Evolutionary conservation across 1,140 invertebrate species (phyloP).

Genomic region (Eumaeus atala): DNA sequence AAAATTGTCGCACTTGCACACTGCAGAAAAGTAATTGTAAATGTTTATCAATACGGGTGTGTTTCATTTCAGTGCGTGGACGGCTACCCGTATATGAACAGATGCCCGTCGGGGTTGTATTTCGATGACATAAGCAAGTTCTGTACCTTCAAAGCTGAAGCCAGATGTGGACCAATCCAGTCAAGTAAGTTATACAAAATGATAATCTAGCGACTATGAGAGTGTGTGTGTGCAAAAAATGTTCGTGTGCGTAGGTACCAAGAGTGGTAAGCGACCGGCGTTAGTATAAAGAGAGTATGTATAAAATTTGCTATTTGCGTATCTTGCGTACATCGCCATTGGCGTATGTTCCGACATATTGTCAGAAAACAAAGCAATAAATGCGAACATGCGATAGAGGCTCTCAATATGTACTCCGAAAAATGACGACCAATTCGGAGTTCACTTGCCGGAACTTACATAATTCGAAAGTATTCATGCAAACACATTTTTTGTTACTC

Average conservation of each 20-base stretch:
- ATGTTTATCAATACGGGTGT: conserved; percentile 2
- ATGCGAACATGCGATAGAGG: neutral
- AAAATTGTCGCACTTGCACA: too few species aligned
- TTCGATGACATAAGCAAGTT: conserved; percentile 94
- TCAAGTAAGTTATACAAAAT: conserved; percentile 87
- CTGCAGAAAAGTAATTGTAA: too few species aligned
- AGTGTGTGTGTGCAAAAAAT: too few species aligned
- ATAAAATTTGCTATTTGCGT: too few species aligned
- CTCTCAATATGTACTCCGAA: neutral
- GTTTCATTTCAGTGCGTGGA: conserved; percentile 85
- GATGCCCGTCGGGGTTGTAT: conserved; percentile 91
- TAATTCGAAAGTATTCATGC: conserved; percentile 1
- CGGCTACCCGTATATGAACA: conserved; percentile 88
- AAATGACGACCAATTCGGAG: neutral
- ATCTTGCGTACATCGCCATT: too few species aligned
- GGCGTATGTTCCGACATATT: neutral
- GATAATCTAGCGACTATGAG: neutral
- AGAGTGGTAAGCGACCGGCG: too few species aligned
- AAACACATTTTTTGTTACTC: neutral
- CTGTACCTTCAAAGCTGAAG: conserved; percentile 93
- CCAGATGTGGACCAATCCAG: conserved; percentile 90
- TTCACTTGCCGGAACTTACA: neutral
- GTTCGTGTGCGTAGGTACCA: too few species aligned
- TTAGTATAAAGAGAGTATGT: too few species aligned
- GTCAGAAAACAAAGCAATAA: conserved; percentile 5